Base-by-base conservation (phyloP, 2,797 vertebrate genomes). In the Molossus alvarezi region DNA sequence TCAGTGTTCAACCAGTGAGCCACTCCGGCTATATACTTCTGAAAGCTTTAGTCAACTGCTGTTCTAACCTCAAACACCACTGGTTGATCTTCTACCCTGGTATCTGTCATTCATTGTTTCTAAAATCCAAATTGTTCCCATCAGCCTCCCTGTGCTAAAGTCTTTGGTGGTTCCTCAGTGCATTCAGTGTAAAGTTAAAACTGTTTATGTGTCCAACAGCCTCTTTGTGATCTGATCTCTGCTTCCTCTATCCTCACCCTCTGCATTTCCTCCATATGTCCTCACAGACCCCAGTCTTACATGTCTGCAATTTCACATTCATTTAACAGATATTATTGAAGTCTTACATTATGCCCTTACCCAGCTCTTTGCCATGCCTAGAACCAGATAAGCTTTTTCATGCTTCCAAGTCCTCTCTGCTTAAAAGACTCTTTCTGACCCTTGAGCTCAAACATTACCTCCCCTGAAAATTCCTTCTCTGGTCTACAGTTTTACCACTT, bases 401-500 rank as follows among this genome's bases (percentile, higher is more conserved):
- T 48, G 62, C 17, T 69, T 84, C 65, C 14, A 45, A 51, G 37
- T 69, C 41, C 53, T 94, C 51, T 91, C 41, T 81, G 65, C 37
- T 90, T 88, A 15, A 91, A 92, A 82, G 55, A 82, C 45, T 85
- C 3, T 94, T 62, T 73, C 69, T 87, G 80, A 76, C 33, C 57
- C 25, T 91, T 95, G n/a, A 80, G 23, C 55, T 97, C 86, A 79
- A 69, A 58, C 33, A 58, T 88, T 67, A 69, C 41, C 25, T 71
- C 45, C 53, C 20, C n/a, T 79, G 25, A 89, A 96, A 95, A 95
- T 79, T 94, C 10, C 57, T 91, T 76, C 64, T 90, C 27, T 95
- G 37, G 7, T 89, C 29, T 91, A 11, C 20, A 81, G 27, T 91
- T 93, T 73, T 17, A 51, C 72, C 53, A 41, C 27, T 37, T 94